phyloP scores from a whole-genome alignment of 2,888 invertebrate genomes.

The Pardosa pseudoannulata region DNA sequence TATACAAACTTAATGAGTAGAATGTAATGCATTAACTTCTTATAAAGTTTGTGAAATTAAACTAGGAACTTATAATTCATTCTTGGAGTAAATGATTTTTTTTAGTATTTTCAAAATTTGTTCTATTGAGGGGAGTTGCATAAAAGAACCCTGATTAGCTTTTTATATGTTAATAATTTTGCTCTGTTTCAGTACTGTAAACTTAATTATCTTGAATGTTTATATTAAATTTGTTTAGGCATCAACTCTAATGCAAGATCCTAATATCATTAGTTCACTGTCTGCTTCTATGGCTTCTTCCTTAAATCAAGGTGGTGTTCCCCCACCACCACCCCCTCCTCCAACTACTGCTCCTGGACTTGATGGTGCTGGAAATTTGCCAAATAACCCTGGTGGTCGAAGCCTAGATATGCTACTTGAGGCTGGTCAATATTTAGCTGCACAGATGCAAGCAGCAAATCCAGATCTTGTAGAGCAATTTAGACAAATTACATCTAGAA shows the following conservation, averaged over 20 bases:
- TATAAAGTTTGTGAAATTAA: too few relatives aligned
- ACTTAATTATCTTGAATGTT: too few relatives aligned
- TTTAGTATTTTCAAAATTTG: too few relatives aligned
- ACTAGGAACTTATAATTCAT: too few relatives aligned
- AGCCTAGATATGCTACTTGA: constrained; percentile 80
- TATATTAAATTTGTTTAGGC: constrained; percentile 81
- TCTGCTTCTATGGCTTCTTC: constrained; percentile 35
- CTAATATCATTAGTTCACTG: constrained; percentile 86
- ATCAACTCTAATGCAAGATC: constrained; percentile 89
- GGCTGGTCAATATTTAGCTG: constrained; percentile 86
- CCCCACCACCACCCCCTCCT: not conserved
- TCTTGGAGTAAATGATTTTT: too few relatives aligned
- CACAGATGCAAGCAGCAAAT: constrained; percentile 88
- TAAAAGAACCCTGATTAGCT: too few relatives aligned
- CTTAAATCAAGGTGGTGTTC: constrained; percentile 24
- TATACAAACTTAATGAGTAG: too few relatives aligned
- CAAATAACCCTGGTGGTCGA: constrained; percentile 55
- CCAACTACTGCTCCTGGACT: not conserved
- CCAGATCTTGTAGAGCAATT: constrained; percentile 89
- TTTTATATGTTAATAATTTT: too few relatives aligned
- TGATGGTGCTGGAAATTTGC: constrained; percentile 7
- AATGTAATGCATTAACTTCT: too few relatives aligned
- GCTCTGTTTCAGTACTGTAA: too few relatives aligned
- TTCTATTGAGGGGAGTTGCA: too few relatives aligned
- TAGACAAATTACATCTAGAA: constrained; percentile 79